These are phyloP conservation scores for Rallus limicola DNA, from an alignment of 2,113 vertebrate species.

Conservation along the genomic window DNA sequence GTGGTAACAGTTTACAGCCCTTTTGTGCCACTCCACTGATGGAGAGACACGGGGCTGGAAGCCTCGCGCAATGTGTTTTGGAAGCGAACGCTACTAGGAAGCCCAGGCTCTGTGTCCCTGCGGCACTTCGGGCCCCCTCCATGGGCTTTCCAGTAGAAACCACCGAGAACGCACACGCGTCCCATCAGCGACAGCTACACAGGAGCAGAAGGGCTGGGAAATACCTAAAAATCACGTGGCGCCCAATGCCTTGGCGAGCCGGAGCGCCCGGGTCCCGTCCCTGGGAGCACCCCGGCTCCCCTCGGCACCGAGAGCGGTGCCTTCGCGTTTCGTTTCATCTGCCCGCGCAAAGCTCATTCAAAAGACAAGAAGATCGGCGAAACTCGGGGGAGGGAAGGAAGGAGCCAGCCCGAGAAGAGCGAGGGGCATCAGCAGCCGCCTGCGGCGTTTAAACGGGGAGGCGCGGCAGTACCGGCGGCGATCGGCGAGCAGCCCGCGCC, in stretches of 20 bases:
- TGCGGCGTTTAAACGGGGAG: fast-evolving
- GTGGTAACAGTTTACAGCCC: fast-evolving
- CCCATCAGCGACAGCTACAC: neutral
- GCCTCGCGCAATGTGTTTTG: fast-evolving
- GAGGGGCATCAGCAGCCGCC: neutral
- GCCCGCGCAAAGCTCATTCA: fast-evolving
- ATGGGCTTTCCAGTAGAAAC: slow-evolving; percentile 57
- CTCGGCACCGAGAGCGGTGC: neutral
- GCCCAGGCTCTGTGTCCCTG: neutral
- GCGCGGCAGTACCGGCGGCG: neutral
- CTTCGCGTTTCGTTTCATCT: fast-evolving
- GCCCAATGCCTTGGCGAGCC: neutral
- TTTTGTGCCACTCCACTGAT: neutral
- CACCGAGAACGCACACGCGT: neutral
- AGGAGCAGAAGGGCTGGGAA: fast-evolving
- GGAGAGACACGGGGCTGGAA: neutral
- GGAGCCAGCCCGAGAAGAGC: neutral
- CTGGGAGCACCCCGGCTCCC: fast-evolving
- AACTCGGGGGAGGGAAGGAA: too few relatives aligned
- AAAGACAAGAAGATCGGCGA: fast-evolving
- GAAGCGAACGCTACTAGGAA: fast-evolving
- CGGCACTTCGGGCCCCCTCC: neutral
- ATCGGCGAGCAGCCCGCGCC: neutral
- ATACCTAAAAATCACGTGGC: neutral
- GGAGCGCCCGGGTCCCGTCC: too few relatives aligned